phyloP scores from a whole-genome alignment of 2,113 vertebrate species.

The Rafetus swinhoei region DNA sequence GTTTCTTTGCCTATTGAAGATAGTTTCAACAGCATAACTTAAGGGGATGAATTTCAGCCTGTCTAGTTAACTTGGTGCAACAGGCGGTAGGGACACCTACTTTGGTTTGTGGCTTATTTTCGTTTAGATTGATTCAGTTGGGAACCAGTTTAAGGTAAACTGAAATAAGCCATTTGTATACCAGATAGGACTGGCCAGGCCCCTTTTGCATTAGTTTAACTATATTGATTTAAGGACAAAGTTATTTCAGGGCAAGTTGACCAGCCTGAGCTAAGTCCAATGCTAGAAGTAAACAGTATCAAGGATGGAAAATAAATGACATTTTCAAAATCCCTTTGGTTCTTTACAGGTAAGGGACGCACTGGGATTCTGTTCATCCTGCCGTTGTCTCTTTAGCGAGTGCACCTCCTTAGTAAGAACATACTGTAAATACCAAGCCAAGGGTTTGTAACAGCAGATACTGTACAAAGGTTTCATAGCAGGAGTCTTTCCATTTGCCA shows the following conservation, averaged over 20 bases:
- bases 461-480: neutral
- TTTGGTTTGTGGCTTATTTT: neutral
- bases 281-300: neutral
- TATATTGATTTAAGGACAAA: neutral
- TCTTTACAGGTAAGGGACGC: neutral
- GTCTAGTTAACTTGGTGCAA: neutral
- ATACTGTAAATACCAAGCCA: neutral
- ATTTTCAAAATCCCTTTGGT: neutral
- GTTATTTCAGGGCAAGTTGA: neutral
- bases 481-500: neutral
- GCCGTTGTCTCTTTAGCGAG: neutral
- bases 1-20: conserved; percentile 27
- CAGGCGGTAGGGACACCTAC: neutral
- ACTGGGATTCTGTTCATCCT: neutral
- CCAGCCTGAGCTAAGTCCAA: neutral
- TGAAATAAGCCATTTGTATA: neutral
- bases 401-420: neutral
- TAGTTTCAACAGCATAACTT: neutral
- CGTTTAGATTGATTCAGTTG: neutral
- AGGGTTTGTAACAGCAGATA: neutral
- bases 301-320: neutral
- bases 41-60: neutral
- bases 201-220: neutral
- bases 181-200: neutral
- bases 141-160: neutral